phyloP scores from a whole-genome alignment of 1,140 invertebrate species.

The Cardiocondyla obscurior region DNA sequence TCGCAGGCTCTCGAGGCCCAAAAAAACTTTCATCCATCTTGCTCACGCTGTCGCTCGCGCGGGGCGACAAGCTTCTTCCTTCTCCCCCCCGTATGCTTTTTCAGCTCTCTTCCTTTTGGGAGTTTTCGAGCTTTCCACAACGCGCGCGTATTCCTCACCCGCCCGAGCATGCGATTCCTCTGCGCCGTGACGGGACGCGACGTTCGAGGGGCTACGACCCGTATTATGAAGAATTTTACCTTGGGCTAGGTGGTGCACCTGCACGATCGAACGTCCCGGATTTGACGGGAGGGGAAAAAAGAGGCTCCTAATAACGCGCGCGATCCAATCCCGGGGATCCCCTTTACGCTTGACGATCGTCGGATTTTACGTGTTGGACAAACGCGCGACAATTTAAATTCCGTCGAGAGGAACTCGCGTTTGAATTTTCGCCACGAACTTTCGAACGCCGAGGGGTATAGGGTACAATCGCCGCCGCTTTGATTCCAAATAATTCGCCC shows the following conservation, averaged over 20 bases:
- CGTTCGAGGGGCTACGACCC: neutral
- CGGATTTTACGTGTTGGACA: too few relatives aligned
- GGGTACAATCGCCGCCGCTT: constrained; percentile 20
- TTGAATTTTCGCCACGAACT: too few relatives aligned
- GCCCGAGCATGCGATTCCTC: constrained; percentile 16
- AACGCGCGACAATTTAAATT: too few relatives aligned
- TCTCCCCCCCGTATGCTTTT: constrained; percentile 21
- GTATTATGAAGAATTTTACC: constrained; percentile 10
- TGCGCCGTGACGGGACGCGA: neutral
- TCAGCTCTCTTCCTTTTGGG: constrained; percentile 16
- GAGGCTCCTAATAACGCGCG: neutral
- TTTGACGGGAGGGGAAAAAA: neutral
- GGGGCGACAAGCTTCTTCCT: constrained; percentile 53
- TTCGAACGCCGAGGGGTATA: too few relatives aligned
- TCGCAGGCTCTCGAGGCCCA: constrained; percentile 20
- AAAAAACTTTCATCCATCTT: constrained; percentile 68
- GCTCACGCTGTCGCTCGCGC: constrained; percentile 51
- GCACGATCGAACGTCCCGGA: too few relatives aligned
- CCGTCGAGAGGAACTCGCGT: too few relatives aligned
- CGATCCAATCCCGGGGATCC: too few relatives aligned
- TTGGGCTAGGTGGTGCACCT: neutral
- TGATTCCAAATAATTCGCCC: constrained; percentile 41
- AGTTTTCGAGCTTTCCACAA: constrained; percentile 28
- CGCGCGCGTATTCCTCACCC: constrained; percentile 20
- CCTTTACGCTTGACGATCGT: too few relatives aligned